phyloP scores from a whole-genome alignment of 2,797 vertebrate species.

The Molossus alvarezi region DNA sequence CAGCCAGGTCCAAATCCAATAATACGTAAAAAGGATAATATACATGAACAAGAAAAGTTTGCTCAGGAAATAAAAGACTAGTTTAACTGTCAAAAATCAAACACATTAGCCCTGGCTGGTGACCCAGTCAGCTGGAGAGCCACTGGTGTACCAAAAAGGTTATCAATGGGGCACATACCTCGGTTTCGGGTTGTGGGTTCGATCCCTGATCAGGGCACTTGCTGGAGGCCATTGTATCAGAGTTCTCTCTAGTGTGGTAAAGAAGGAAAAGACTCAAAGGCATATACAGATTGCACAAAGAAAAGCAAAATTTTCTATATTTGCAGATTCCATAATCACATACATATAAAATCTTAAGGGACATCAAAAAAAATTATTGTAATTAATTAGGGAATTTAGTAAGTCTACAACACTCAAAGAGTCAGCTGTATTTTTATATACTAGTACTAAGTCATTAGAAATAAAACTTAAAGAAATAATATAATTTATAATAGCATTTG shows the following conservation, averaged over 20 bases:
- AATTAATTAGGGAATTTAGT: not conserved
- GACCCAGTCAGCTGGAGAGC: not conserved
- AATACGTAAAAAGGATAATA: not conserved
- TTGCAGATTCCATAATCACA: not conserved
- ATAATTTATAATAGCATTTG: not conserved
- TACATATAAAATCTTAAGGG: not conserved
- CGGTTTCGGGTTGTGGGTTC: not conserved
- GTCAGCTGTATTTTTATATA: not conserved
- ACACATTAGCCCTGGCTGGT: not conserved
- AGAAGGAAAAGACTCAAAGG: not conserved
- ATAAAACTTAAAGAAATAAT: not conserved
- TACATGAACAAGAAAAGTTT: not conserved
- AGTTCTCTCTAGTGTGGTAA: not conserved
- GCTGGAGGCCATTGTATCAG: not conserved
- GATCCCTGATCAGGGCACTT: not conserved
- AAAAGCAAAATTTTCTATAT: not conserved
- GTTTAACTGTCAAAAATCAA: constrained; percentile 24
- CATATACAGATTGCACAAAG: not conserved
- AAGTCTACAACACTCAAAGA: not conserved
- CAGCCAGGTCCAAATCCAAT: not conserved
- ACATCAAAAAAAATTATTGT: not conserved
- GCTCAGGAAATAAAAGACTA: not conserved
- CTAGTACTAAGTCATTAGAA: not conserved
- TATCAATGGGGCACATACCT: not conserved
- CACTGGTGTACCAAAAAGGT: not conserved